These are phyloP conservation scores for Helarctos malayanus DNA, from an alignment of 2,797 vertebrate genomes.

Conservation along the genomic window DNA sequence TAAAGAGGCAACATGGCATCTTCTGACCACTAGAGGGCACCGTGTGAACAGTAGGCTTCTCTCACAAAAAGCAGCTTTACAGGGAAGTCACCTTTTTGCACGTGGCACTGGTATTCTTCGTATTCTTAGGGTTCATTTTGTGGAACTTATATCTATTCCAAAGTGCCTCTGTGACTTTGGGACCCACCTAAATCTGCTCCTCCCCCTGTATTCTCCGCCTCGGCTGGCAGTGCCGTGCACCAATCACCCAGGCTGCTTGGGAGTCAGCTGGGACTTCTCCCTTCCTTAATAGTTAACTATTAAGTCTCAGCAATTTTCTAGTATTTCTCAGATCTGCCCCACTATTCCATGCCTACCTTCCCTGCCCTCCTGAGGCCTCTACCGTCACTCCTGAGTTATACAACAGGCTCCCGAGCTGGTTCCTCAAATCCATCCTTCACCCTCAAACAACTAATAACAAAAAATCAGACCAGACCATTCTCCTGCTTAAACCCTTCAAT, in stretches of 20 bases:
- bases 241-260: neutral
- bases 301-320: conserved; percentile 43
- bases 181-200: neutral
- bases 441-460: conserved; percentile 13
- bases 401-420: neutral
- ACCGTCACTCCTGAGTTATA: conserved; percentile 44
- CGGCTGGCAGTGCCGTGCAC: neutral
- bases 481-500: neutral
- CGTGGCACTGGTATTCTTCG: conserved; percentile 21
- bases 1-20: neutral
- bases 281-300: neutral
- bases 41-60: conserved; percentile 27
- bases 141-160: neutral
- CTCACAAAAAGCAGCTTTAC: conserved; percentile 20
- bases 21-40: conserved; percentile 80
- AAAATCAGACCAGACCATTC: neutral
- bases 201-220: neutral
- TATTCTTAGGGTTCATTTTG: conserved; percentile 46
- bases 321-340: conserved; percentile 39
- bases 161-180: neutral
- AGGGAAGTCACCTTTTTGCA: conserved; percentile 58
- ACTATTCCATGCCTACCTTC: neutral
- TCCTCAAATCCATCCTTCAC: neutral
- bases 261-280: neutral
- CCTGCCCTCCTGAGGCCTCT: neutral